A percentile compares a stretch with the other conserved stretches of the same genome.
These are phyloP conservation scores for Heterodera schachtii DNA, from an alignment of 1,140 invertebrate species.

Conservation along the genomic window DNA sequence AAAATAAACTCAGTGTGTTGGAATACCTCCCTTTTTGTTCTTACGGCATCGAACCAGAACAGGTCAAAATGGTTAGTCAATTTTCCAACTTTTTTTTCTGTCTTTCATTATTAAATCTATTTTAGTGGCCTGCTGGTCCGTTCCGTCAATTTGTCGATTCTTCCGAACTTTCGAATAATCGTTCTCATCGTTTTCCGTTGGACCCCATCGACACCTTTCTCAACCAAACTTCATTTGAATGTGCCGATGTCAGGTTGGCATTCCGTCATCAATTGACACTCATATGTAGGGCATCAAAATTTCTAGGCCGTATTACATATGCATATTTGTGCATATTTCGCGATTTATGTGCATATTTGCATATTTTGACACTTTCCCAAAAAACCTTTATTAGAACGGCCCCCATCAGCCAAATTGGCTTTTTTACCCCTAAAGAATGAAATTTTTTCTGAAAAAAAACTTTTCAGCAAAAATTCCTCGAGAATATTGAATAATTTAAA, in stretches of 20 bases:
- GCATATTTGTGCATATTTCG: too few relatives aligned
- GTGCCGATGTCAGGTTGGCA: constrained; percentile 23
- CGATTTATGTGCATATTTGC: too few relatives aligned
- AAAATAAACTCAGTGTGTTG: constrained; percentile 19
- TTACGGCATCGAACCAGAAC: constrained; percentile 19
- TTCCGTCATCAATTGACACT: background rate
- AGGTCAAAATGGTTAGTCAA: constrained; percentile 6
- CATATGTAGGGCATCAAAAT: background rate
- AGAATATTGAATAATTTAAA: too few relatives aligned
- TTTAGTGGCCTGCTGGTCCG: constrained; percentile 11
- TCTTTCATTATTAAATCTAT: background rate
- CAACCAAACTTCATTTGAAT: constrained; percentile 13
- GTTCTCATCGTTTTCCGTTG: background rate
- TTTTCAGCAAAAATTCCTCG: too few relatives aligned
- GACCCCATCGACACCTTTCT: constrained; percentile 21
- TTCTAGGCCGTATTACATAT: background rate
- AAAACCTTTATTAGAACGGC: too few relatives aligned
- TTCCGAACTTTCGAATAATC: background rate
- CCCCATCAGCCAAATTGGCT: too few relatives aligned
- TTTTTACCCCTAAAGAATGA: too few relatives aligned
- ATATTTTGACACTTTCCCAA: too few relatives aligned
- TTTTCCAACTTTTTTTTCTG: background rate
- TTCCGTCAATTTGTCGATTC: constrained; percentile 19
- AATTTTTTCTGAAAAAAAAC: too few relatives aligned
- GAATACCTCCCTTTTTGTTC: constrained; percentile 16